phyloP scores from a whole-genome alignment of 2,888 invertebrate genomes.

The Leucozona laternaria region DNA sequence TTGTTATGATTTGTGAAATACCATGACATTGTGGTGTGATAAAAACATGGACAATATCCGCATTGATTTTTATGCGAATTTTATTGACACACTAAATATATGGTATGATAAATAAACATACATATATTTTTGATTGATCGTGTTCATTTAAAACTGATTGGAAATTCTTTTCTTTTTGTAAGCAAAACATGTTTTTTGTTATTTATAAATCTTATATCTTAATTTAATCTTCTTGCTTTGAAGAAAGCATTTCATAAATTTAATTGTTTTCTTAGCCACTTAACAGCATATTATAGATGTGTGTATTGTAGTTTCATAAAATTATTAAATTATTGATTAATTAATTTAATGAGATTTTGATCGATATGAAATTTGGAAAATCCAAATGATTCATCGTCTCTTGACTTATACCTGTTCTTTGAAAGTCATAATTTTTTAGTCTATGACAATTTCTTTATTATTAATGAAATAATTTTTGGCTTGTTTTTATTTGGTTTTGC shows the following conservation, averaged over 20 bases:
- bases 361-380: not conserved
- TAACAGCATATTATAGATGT: not conserved
- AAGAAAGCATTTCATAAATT: constrained; percentile 18
- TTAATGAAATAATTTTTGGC: not conserved
- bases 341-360: not conserved
- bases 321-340: not conserved
- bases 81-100: constrained; percentile 14
- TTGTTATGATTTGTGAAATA: constrained; percentile 34
- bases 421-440: not conserved
- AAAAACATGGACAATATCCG: constrained; percentile 48
- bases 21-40: constrained; percentile 35
- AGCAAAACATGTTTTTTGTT: not conserved
- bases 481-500: not conserved
- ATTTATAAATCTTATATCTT: not conserved
- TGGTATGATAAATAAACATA: not conserved
- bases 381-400: not conserved
- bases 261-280: not conserved
- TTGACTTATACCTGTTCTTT: not conserved
- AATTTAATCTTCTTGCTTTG: not conserved
- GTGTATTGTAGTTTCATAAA: not conserved
- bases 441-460: not conserved
- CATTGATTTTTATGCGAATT: constrained; percentile 39
- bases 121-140: constrained; percentile 1
- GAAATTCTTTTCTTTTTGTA: constrained; percentile 3
- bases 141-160: not conserved